Conservation (phyloP, 2,888 invertebrate species). For the Meganola albula region DNA sequence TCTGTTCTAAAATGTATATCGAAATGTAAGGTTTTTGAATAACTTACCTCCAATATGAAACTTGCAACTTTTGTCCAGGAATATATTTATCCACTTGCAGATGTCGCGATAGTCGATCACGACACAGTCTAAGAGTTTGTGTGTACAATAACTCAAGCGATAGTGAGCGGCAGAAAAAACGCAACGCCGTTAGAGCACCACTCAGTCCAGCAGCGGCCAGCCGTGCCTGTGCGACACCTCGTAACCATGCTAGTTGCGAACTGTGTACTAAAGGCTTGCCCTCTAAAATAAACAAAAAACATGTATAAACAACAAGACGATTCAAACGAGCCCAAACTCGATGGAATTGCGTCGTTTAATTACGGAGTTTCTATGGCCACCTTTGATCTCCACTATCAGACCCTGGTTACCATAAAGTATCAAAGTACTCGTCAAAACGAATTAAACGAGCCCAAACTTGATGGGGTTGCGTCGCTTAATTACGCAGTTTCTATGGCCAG, state of each 20-base stretch:
- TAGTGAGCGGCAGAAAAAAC: conserved; percentile 95
- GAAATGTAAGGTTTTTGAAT: background rate
- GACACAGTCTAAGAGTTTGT: conserved; percentile 90
- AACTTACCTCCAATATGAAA: conserved; percentile 95
- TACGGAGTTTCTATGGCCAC: no score
- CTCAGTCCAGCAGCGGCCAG: conserved; percentile 87
- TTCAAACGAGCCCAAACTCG: no score
- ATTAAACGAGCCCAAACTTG: no score
- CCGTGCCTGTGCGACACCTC: conserved; percentile 94
- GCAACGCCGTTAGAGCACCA: conserved; percentile 80
- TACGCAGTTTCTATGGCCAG: no score
- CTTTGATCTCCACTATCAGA: no score
- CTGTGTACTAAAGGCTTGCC: conserved; percentile 97
- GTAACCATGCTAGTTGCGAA: conserved; percentile 94
- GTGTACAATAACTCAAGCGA: conserved; percentile 94
- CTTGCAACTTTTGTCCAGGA: conserved; percentile 90
- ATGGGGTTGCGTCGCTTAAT: no score
- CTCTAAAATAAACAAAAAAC: conserved; percentile 78
- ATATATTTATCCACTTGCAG: conserved; percentile 93
- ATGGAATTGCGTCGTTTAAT: no score
- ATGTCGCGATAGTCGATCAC: conserved; percentile 92
- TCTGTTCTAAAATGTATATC: no score
- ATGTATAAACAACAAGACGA: no score
- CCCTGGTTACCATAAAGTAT: no score
- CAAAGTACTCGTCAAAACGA: no score